phyloP scores from a whole-genome alignment of 2,888 invertebrate species.

The Temnothorax ravouxi region DNA sequence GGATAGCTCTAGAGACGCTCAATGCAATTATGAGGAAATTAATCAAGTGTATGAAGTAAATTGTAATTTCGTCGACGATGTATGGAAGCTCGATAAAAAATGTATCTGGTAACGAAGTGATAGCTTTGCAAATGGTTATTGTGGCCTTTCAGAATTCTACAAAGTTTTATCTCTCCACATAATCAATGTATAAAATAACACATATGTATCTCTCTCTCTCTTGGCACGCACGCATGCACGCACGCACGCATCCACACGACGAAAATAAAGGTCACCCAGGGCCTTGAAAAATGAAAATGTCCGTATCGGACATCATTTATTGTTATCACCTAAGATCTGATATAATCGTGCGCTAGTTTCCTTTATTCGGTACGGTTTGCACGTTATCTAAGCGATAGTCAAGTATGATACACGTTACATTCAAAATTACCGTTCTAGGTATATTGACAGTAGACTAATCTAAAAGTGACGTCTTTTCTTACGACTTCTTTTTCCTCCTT shows the following conservation, averaged over 20 bases:
- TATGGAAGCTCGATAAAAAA: constrained; percentile 13
- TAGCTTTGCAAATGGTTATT: constrained; percentile 42
- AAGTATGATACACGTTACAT: constrained; percentile 83
- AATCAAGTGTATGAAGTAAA: background rate
- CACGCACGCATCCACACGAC: constrained; percentile 29
- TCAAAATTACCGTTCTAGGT: constrained; percentile 79
- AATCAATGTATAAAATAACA: constrained; percentile 57
- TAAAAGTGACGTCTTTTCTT: constrained; percentile 71
- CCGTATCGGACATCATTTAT: constrained; percentile 83
- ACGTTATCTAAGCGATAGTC: constrained; percentile 83
- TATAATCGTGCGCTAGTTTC: constrained; percentile 83
- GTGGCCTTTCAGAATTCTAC: constrained; percentile 48
- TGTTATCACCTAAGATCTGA: constrained; percentile 82
- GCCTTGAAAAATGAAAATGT: constrained; percentile 82
- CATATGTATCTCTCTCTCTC: constrained; percentile 36
- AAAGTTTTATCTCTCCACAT: constrained; percentile 55
- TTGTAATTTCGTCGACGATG: background rate
- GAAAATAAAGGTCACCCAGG: constrained; percentile 71
- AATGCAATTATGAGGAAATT: background rate
- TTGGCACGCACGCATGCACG: constrained; percentile 27
- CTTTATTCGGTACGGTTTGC: constrained; percentile 76
- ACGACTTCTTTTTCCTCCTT: constrained; percentile 64
- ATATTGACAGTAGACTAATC: constrained; percentile 78
- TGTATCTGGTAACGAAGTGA: constrained; percentile 35
- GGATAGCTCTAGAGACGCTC: background rate